phyloP scores from a whole-genome alignment of 2,888 invertebrate genomes.

The Octodonta nipae region DNA sequence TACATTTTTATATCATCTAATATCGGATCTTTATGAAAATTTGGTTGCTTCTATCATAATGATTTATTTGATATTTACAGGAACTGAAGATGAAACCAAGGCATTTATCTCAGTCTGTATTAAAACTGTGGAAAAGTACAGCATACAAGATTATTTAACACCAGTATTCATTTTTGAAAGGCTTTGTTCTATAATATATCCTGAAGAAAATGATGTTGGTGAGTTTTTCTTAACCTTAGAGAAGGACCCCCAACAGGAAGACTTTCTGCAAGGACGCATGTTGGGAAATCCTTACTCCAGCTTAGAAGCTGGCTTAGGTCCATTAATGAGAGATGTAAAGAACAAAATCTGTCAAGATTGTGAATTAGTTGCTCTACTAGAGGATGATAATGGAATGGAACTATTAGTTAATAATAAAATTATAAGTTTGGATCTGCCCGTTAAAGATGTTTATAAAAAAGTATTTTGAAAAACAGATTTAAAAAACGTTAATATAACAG shows the following conservation, averaged over 20 bases:
- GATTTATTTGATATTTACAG: constrained; percentile 30
- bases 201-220: constrained; percentile 91
- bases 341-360: constrained; percentile 98
- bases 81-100: constrained; percentile 88
- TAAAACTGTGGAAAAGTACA: constrained; percentile 84
- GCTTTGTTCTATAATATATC: constrained; percentile 91
- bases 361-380: constrained; percentile 90
- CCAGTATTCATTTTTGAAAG: constrained; percentile 97
- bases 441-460: constrained; percentile 78
- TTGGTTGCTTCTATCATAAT: too few species aligned
- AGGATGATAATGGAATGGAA: constrained; percentile 98
- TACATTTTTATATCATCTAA: too few species aligned
- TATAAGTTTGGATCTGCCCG: constrained; percentile 89
- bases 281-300: constrained; percentile 95
- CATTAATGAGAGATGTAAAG: constrained; percentile 95
- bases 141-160: constrained; percentile 82
- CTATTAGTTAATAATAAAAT: constrained; percentile 95
- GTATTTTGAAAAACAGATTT: constrained; percentile 33
- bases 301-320: constrained; percentile 84
- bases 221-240: constrained; percentile 93
- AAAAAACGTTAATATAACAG: neutral
- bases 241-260: constrained; percentile 97
- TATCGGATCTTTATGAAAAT: too few species aligned
- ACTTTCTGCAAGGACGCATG: constrained; percentile 94
- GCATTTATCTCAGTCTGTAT: constrained; percentile 96